These are phyloP conservation scores for Mercenaria mercenaria DNA, from an alignment of 1,140 invertebrate genomes.

Conservation along the genomic window DNA sequence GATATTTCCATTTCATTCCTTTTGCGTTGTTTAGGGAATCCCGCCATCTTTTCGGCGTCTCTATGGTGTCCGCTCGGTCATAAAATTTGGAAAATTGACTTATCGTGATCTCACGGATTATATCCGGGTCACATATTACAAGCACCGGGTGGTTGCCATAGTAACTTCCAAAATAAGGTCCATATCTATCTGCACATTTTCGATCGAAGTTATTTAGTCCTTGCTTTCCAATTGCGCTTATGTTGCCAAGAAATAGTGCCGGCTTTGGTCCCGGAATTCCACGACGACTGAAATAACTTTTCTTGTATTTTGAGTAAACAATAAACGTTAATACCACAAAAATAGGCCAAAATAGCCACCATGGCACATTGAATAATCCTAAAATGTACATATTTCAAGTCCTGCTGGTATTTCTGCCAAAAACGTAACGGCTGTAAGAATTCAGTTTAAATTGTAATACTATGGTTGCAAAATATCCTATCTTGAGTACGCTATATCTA, in stretches of 20 bases:
- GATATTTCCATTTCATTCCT: slow-evolving; percentile 51
- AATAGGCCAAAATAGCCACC: slow-evolving; percentile 18
- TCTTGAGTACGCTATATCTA: too few species aligned
- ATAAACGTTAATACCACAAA: not conserved
- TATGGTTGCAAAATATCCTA: too few species aligned
- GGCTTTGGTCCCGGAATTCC: slow-evolving; percentile 41
- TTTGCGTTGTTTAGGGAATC: slow-evolving; percentile 48
- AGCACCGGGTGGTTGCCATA: slow-evolving; percentile 33
- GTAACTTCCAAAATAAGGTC: not conserved
- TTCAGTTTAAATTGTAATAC: too few species aligned
- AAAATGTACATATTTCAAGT: not conserved
- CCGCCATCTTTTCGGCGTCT: not conserved
- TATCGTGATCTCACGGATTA: slow-evolving; percentile 38
- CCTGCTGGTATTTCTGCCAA: too few species aligned
- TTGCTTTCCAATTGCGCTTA: not conserved
- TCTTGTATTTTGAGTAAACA: slow-evolving; percentile 15
- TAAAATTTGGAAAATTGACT: slow-evolving; percentile 52
- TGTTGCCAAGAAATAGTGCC: not conserved
- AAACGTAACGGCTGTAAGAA: too few species aligned
- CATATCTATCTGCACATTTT: slow-evolving; percentile 4
- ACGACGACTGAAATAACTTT: slow-evolving; percentile 5
- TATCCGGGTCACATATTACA: slow-evolving; percentile 46
- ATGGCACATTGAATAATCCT: not conserved
- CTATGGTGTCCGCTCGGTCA: slow-evolving; percentile 20
- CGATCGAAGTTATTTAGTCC: slow-evolving; percentile 8